phyloP scores from a whole-genome alignment of 2,797 vertebrate genomes.

The Acropternis orthonyx region DNA sequence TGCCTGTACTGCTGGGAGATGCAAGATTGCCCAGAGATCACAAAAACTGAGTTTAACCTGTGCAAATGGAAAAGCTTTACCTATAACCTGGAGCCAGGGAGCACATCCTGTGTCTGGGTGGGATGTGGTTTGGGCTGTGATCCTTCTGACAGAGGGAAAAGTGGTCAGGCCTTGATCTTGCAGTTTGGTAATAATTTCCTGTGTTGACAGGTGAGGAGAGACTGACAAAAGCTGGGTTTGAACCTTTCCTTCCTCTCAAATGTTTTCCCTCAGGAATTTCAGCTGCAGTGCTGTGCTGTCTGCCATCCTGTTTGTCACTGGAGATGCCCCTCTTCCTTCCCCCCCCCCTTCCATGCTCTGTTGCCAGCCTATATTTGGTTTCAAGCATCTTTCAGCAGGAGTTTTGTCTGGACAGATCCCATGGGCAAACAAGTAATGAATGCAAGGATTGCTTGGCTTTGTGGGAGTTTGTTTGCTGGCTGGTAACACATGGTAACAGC shows the following conservation, averaged over 20 bases:
- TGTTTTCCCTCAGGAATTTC: neutral
- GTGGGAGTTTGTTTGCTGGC: neutral
- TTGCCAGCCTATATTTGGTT: neutral
- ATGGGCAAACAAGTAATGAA: neutral
- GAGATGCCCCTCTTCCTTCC: neutral
- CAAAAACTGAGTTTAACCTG: no score
- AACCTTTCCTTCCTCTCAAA: neutral
- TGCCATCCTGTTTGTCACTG: neutral
- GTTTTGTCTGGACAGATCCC: neutral
- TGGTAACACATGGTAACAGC: neutral
- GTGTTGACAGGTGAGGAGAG: neutral
- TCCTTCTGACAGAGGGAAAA: neutral
- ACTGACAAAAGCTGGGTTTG: neutral
- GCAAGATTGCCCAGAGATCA: neutral
- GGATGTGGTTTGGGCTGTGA: neutral
- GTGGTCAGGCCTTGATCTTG: neutral
- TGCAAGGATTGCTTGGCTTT: neutral
- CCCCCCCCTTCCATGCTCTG: rapidly evolving
- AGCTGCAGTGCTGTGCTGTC: neutral
- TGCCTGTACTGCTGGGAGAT: neutral
- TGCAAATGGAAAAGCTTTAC: neutral
- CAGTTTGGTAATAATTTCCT: neutral
- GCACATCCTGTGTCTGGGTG: no score
- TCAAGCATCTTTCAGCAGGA: neutral
- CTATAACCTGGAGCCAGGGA: neutral